Evolutionary conservation across 1,140 invertebrate species (phyloP), one percentile per base, ranked within the genome.

Genomic region (Aphaenogaster rudis): DNA sequence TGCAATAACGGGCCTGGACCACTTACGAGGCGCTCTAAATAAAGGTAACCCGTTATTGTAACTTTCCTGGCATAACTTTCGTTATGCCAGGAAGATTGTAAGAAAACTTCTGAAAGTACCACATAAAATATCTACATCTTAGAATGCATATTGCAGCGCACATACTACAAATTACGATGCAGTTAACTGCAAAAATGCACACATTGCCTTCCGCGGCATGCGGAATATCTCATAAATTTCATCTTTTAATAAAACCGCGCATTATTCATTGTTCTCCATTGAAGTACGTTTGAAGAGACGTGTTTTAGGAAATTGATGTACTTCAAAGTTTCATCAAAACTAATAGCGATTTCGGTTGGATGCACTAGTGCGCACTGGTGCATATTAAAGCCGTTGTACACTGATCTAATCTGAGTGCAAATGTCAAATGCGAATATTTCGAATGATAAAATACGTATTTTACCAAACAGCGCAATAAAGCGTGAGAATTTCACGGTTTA

Each of bases 1-100:
- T 48, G 81, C 71, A 77, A 81, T 71, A 57, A 88, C 80, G 81
- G 86, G 69, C n/a, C 52, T 72, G 86, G 45, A 15, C 54, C 36
- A 64, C 48, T 82, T 82, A 64, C 48, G 21, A 54, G 13, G 4
- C 28, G 48, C 45, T 84, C 69, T 61, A 36, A 84, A 84, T 63
- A 84, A 76, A 42, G 8, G 8, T 39, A 33, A 17, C 54, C 61
- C 80, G 52, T 82, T 82, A 74, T 17, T 42, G 36, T 45, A 81
- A 45, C 50, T 28, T 28, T 28, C 28, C 28, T 28, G 28, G 28
- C 28, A 28, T 28, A 28, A 28, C 28, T 84, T 76, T 48, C 7
- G 21, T 39, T 28, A 21, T 33, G 9, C 21, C 13, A 17, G 17
- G 7, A 61, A 48, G 54, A 63, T 59, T 5, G 28, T 28, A 28